Evolutionary conservation across 2,888 invertebrate genomes (phyloP).

Genomic region (Anticlea derivata): DNA sequence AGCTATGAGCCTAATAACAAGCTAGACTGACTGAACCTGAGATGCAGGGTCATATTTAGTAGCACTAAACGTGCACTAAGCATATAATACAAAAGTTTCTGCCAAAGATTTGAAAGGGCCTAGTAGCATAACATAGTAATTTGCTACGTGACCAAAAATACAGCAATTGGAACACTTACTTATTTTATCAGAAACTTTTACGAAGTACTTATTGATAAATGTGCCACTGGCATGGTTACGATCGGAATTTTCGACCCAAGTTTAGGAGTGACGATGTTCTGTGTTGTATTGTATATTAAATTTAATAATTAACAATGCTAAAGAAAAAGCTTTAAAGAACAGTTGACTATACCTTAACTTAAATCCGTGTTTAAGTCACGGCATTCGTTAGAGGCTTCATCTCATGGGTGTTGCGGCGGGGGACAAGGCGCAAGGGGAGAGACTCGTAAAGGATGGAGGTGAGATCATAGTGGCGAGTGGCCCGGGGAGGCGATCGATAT

Average conservation of each 20-base stretch:
- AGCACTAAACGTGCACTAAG: no score
- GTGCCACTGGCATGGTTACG: no score
- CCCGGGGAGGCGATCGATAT: slow-evolving; percentile 83
- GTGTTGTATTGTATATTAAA: no score
- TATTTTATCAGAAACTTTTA: no score
- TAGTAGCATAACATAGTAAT: no score
- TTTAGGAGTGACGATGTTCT: no score
- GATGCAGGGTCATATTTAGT: background rate
- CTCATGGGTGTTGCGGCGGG: slow-evolving; percentile 69
- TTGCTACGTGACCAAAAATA: no score
- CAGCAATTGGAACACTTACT: no score
- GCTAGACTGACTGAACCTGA: background rate
- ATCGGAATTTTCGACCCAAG: no score
- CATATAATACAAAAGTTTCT: background rate
- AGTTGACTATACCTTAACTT: background rate
- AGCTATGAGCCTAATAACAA: background rate
- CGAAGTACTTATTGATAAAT: no score
- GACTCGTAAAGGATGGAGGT: slow-evolving; percentile 80
- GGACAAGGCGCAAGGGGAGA: slow-evolving; percentile 54
- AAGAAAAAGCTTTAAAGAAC: background rate
- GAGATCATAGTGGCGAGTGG: slow-evolving; percentile 84
- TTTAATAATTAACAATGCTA: no score
- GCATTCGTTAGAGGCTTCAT: slow-evolving; percentile 61
- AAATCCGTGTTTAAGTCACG: slow-evolving; percentile 45
- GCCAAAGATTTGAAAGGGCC: no score